phyloP scores from a whole-genome alignment of 2,113 vertebrate species.

The Murina feae region DNA sequence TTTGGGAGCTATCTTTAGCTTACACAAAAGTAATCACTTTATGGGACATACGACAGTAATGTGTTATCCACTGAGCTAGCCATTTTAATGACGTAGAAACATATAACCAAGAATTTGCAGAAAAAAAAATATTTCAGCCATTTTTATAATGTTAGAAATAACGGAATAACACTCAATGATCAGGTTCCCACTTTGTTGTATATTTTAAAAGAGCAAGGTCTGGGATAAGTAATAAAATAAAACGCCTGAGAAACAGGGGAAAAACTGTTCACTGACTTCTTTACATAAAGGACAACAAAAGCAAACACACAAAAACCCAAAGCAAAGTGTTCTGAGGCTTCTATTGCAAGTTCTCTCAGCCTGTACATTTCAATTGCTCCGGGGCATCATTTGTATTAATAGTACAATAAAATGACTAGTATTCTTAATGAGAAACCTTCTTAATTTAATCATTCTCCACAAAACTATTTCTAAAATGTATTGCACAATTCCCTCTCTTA shows the following conservation, averaged over 20 bases:
- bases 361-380: neutral
- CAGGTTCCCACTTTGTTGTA: neutral
- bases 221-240: neutral
- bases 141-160: neutral
- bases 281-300: neutral
- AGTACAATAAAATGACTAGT: neutral
- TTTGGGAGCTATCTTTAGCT: neutral
- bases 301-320: neutral
- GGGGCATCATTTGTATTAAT: neutral
- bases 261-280: neutral
- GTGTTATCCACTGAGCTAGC: neutral
- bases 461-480: constrained; percentile 21
- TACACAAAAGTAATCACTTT: neutral
- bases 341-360: neutral
- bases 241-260: neutral
- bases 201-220: neutral
- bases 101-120: neutral
- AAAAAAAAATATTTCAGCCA: neutral
- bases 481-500: neutral
- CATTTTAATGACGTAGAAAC: neutral
- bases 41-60: neutral
- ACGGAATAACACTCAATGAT: neutral
- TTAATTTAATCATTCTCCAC: neutral
- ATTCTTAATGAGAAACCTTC: neutral
- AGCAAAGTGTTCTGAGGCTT: neutral